Percentiles rank a stretch among this genome's conserved stretches.
phyloP scores from a whole-genome alignment of 2,888 invertebrate species.

The Microctonus brassicae region DNA sequence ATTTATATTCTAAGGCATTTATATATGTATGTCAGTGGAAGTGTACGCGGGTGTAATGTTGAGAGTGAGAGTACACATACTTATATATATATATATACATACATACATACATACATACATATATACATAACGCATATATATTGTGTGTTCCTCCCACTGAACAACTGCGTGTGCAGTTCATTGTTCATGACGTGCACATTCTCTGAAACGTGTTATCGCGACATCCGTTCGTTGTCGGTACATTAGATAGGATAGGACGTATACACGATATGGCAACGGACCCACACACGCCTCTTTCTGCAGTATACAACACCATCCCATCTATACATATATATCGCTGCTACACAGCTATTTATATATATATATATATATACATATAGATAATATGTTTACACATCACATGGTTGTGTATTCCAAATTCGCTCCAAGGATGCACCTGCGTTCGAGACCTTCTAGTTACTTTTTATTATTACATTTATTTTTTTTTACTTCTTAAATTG shows the following conservation, averaged over 20 bases:
- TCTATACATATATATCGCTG: conserved; percentile 3
- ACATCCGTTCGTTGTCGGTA: conserved; percentile 57
- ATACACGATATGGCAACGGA: conserved; percentile 38
- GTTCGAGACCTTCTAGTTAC: conserved; percentile 11
- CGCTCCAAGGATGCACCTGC: conserved; percentile 1
- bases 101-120: not conserved
- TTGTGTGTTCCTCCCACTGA: conserved; percentile 19
- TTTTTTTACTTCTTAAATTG: no score
- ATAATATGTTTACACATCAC: conserved; percentile 2
- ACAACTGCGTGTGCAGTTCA: conserved; percentile 38
- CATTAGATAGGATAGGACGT: conserved; percentile 52
- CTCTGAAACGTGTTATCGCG: conserved; percentile 56
- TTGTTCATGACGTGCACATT: conserved; percentile 50
- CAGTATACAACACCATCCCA: conserved; percentile 35
- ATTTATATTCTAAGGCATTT: conserved; percentile 25
- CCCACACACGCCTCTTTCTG: conserved; percentile 44
- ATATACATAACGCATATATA: conserved; percentile 2
- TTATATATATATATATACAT: not conserved
- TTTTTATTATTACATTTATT: not conserved
- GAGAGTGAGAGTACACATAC: conserved; percentile 10
- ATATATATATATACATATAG: not conserved
- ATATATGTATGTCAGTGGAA: conserved; percentile 12
- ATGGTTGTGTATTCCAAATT: not conserved
- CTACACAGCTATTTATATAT: not conserved
- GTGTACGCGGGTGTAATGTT: not conserved